These are phyloP conservation scores for Danionella dracula DNA, from an alignment of 2,797 vertebrate genomes.

Conservation along the genomic window DNA sequence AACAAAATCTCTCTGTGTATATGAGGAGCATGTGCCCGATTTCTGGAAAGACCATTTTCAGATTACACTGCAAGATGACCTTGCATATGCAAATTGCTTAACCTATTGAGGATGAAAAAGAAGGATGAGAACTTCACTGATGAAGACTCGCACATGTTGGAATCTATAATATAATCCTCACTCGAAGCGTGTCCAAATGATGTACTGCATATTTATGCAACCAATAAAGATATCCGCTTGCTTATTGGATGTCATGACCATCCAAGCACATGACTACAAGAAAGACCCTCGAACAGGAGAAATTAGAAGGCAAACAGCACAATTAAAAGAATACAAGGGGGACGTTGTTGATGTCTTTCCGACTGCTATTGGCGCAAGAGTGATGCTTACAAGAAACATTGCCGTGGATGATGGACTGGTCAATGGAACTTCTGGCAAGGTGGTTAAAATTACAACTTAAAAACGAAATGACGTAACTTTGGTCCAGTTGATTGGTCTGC, in stretches of 20 bases:
- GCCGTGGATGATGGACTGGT: neutral
- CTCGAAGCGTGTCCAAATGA: neutral
- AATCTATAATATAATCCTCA: neutral
- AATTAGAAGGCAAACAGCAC: slow-evolving; percentile 1
- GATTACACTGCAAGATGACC: slow-evolving; percentile 32
- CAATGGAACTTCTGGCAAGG: neutral
- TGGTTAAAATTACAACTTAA: neutral
- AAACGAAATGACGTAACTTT: neutral
- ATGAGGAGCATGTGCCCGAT: slow-evolving; percentile 21
- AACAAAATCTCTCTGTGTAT: slow-evolving; percentile 23
- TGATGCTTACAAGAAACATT: slow-evolving; percentile 27
- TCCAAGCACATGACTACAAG: slow-evolving; percentile 33
- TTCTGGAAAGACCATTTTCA: slow-evolving; percentile 29
- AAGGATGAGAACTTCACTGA: neutral
- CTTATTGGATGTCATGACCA: neutral
- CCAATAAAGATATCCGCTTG: slow-evolving; percentile 12
- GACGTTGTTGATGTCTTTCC: neutral
- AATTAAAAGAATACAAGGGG: neutral
- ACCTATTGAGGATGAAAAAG: slow-evolving; percentile 8
- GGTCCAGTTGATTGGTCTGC: slow-evolving; percentile 2
- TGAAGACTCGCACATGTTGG: neutral
- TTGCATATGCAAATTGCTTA: slow-evolving; percentile 32
- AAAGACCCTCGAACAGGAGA: slow-evolving; percentile 22
- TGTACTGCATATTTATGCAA: slow-evolving; percentile 18
- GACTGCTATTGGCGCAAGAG: slow-evolving; percentile 2